Evolutionary conservation across 2,888 invertebrate species (phyloP), one percentile per base, ranked within the genome.

Genomic region (Coenonympha glycerion): DNA sequence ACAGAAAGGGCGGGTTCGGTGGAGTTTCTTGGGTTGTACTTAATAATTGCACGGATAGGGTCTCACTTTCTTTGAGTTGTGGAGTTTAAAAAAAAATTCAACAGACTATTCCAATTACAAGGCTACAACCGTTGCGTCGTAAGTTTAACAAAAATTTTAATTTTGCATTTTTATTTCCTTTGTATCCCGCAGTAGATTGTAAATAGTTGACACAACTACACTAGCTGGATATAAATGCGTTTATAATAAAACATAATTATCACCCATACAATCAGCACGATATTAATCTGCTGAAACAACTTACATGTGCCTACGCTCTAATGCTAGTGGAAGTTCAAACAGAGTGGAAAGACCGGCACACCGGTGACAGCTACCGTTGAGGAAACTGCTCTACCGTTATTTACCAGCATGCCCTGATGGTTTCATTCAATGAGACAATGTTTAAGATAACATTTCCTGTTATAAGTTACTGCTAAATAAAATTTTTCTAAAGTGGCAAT

Each of bases 311-410:
- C 40, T 39, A 44, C 42, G 42, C 39, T 31, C 48, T 46, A 49
- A 53, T 53, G 44, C 49, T 55, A 57, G 61, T 57, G 55, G 53
- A 57, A 53, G 55, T 58, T 57, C 54, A 53, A 59, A 57, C 62
- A 62, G 56, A 44, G 55, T 61, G 57, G 60, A 60, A 61, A 53
- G 55, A 57, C 55, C 54, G 60, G 56, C 52, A 50, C 55, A 53
- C 54, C 51, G 56, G 47, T 59, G 76, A 76, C 73, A 66, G 73
- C 75, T 68, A 72, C 71, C 72, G 71, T 69, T 69, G 59, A 74
- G 71, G 63, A 73, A 73, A 74, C 71, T 68, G 64, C 60, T 61
- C 49, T 63, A 69, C 70, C 68, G 71, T 71, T 57, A 55, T 70
- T 69, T 55, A 57, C 8, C 21, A 47, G 39, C 47, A 54, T 42